Conservation (phyloP, 2,113 vertebrate species). For the Rousettus leschenaultii region DNA sequence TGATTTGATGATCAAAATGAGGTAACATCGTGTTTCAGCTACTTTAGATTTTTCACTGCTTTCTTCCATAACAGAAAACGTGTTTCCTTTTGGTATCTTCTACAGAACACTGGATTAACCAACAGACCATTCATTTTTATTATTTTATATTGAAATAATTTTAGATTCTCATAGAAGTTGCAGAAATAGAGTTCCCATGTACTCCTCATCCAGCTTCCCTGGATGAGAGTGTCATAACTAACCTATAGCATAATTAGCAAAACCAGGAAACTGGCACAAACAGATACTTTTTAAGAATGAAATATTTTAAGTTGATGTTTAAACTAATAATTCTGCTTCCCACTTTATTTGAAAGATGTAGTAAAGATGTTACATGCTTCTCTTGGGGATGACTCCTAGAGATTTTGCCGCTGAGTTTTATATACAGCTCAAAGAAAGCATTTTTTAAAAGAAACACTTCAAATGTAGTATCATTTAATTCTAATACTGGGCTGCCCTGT, state of each 20-base stretch:
- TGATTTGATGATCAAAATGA: conserved; percentile 21
- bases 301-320: neutral
- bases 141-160: conserved; percentile 27
- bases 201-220: neutral
- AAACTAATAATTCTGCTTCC: neutral
- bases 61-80: conserved; percentile 6
- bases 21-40: neutral
- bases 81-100: neutral
- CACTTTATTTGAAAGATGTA: neutral
- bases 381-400: neutral
- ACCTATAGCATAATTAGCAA: neutral
- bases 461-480: neutral
- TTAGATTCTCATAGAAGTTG: neutral
- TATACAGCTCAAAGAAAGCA: neutral
- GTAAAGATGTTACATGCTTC: neutral
- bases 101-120: neutral
- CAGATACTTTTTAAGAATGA: conserved; percentile 4
- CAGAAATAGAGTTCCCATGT: neutral
- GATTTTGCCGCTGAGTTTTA: neutral
- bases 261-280: neutral
- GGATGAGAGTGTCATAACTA: neutral
- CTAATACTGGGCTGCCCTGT: neutral
- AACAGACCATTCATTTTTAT: neutral
- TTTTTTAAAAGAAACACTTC: neutral
- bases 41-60: conserved; percentile 11